Base-by-base conservation (phyloP, 2,888 invertebrate genomes). In the Gonocerus acuteangulatus region DNA sequence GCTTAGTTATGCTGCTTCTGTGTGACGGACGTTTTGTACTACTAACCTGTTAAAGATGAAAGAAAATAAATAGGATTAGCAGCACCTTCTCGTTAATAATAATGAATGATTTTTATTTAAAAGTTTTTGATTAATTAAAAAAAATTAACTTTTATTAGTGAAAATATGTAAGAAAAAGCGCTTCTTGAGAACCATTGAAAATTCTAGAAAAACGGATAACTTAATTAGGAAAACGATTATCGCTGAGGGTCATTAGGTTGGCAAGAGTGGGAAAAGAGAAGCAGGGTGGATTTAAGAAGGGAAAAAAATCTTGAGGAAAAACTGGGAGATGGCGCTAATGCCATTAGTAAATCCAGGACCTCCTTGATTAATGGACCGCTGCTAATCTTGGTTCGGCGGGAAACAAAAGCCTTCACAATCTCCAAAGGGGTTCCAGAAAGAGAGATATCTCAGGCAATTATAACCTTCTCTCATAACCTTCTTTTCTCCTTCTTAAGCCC, bases 181-280 rank as follows among this genome's bases (percentile, higher is more conserved):
- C n/a, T n/a, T n/a, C n/a, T n/a, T n/a, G n/a, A 27, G 9, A 27
- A 27, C 27, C 4, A 27, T 27, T 9, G 4, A 6, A 9, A 27
- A 18, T 18, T 52, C 15, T 21, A 52, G 52, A 52, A 52, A 39
- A 39, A 39, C 39, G n/a, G 39, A 39, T 52, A 52, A 52, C 52
- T 52, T 52, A 36, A 52, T 52, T 52, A 52, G 52, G 39, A 36
- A 52, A 49, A 52, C 52, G 52, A 52, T 52, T 52, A 52, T 52
- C 52, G 19, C 21, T 19, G 3, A 39, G 39, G 52, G 39, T 57
- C 48, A 57, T 57, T 48, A 57, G 48, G 64, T 56, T 48, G 42
- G 48, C 63, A 64, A 64, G 57, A 44, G 61, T 21, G 63, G 48
- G 62, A 60, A 45, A 16, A 23, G 34, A 49, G 49, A 18, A 19